Base-by-base conservation (phyloP, 1,140 invertebrate genomes). In the Sogatella furcifera region DNA sequence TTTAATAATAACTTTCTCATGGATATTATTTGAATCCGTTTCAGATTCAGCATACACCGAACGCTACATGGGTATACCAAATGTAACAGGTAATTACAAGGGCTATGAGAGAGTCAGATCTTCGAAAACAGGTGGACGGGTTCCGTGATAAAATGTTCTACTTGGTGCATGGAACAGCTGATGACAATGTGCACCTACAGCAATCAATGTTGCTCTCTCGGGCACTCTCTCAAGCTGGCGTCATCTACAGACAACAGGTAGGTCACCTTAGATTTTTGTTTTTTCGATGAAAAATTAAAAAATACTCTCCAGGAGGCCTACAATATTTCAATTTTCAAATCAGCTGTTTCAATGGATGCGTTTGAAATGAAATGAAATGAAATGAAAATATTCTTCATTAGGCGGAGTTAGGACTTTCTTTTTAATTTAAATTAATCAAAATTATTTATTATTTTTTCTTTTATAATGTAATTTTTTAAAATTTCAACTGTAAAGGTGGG, bases 121-220 rank as follows among this genome's bases (percentile, higher is more conserved):
- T 91, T 61, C 85, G 71, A 86, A 76, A 80, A 44, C 85, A 88
- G 68, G 76, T 84, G 34, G 74, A 62, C 68, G 72, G 31, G 69
- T 77, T 78, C 66, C 73, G 62, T 70, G 72, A 79, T 67, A 67
- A 80, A 75, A 69, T 78, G 72, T 69, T 79, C 78, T 77, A 83
- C 80, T 71, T 92, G 28, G 80, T 90, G 44, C 90, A 91, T 66
- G 89, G 89, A 8, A 88, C 87, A 1, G 85, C 85, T 3, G 89
- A 92, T 69, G 81, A 88, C 52, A 75, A 82, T 61, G 86, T 91
- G n/a, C 90, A 91, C 69, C 83, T 89, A 65, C 88, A 90, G 68
- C 89, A 95, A 70, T 84, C 88, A 2, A 81, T 92, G 66, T 81
- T 89, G 69, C 76, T 93, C n/a, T 84, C 88, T 8, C 82, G 84